Evolutionary conservation across 2,797 vertebrate genomes (phyloP).

Genomic region (Selene dorsalis): DNA sequence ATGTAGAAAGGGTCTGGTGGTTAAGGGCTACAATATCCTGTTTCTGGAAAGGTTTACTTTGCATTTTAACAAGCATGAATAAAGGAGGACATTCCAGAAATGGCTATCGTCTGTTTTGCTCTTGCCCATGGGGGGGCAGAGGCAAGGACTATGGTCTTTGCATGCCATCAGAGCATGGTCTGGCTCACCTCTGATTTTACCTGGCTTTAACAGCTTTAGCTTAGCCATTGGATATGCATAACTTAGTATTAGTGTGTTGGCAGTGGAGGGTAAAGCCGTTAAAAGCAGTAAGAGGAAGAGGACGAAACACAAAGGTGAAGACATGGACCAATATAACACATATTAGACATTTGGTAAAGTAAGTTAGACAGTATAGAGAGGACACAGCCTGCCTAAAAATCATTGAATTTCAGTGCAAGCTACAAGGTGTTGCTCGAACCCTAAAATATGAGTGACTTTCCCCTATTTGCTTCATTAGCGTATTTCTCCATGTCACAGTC

Average conservation of each 20-base stretch:
- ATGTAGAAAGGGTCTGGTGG: constrained; percentile 79
- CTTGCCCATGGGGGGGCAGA: constrained; percentile 67
- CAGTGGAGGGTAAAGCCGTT: constrained; percentile 24
- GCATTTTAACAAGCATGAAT: constrained; percentile 87
- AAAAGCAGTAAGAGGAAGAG: constrained; percentile 5
- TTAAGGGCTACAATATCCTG: constrained; percentile 87
- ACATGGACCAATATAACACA: constrained; percentile 32
- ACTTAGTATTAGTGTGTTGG: constrained; percentile 31
- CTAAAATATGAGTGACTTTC: constrained; percentile 57
- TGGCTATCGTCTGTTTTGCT: constrained; percentile 80
- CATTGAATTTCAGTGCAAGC: constrained; percentile 43
- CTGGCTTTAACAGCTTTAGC: constrained; percentile 71
- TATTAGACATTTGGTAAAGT: constrained; percentile 12
- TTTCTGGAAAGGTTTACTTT: constrained; percentile 86
- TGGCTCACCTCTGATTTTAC: constrained; percentile 74
- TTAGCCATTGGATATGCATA: constrained; percentile 61
- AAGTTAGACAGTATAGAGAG: constrained; percentile 18
- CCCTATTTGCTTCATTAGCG: constrained; percentile 60
- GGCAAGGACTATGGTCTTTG: constrained; percentile 63
- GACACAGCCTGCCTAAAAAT: constrained; percentile 45
- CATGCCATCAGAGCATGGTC: constrained; percentile 76
- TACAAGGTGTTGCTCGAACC: constrained; percentile 43
- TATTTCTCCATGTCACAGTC: constrained; percentile 62
- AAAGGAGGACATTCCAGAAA: constrained; percentile 85
- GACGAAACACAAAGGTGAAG: constrained; percentile 26